These are phyloP conservation scores for Dendroctonus ponderosae DNA, from an alignment of 1,140 invertebrate genomes.

Conservation along the genomic window DNA sequence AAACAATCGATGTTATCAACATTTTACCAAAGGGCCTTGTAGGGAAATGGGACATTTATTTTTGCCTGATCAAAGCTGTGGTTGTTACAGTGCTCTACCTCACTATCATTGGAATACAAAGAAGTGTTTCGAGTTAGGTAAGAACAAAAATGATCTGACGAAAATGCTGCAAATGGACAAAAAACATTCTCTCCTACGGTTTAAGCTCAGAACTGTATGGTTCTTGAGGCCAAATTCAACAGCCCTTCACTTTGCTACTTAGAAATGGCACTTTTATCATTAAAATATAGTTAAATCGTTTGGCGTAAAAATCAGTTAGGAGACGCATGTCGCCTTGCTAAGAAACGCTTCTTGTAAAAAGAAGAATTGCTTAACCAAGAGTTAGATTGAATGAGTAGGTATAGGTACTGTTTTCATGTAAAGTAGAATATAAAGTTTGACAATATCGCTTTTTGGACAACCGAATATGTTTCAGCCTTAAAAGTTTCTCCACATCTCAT, in stretches of 20 bases:
- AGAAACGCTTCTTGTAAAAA: too few species aligned
- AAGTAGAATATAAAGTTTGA: neutral
- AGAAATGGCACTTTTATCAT: too few species aligned
- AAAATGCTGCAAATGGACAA: neutral
- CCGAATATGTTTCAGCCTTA: neutral
- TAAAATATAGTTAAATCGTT: too few species aligned
- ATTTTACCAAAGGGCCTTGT: slow-evolving; percentile 75
- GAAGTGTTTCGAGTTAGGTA: slow-evolving; percentile 75
- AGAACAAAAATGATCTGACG: slow-evolving; percentile 30
- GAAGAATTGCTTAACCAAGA: too few species aligned
- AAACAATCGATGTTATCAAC: slow-evolving; percentile 69
- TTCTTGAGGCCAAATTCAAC: too few species aligned
- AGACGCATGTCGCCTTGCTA: too few species aligned
- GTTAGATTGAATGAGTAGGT: too few species aligned
- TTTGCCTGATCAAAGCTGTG: slow-evolving; percentile 68
- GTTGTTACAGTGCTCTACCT: slow-evolving; percentile 65
- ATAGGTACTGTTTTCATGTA: neutral
- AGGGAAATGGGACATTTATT: slow-evolving; percentile 70
- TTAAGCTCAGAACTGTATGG: too few species aligned
- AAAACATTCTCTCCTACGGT: too few species aligned
- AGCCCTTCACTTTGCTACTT: too few species aligned
- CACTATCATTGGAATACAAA: slow-evolving; percentile 67
- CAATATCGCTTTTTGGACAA: neutral
- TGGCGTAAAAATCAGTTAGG: too few species aligned
- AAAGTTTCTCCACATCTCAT: too few species aligned